A percentile compares a stretch with the other conserved stretches of the same genome.
Conservation (phyloP, 2,888 invertebrate genomes). For the Brachyptera putata region DNA sequence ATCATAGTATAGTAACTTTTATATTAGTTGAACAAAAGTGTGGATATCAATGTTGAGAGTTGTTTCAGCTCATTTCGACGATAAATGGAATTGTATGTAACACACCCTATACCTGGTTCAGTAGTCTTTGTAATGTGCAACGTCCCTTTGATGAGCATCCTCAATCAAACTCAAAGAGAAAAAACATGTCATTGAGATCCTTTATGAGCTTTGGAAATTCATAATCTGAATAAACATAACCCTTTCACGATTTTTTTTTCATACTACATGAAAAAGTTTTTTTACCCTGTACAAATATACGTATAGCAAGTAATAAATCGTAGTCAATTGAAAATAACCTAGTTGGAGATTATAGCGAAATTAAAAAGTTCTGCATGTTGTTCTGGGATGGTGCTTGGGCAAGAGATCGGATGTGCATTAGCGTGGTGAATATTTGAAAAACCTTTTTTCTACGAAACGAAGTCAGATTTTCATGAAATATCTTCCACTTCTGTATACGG, state of each 20-base stretch:
- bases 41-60: no score
- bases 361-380: conserved; percentile 17
- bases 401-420: conserved; percentile 22
- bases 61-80: no score
- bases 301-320: conserved; percentile 10
- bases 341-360: conserved; percentile 22
- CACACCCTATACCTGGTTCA: not conserved
- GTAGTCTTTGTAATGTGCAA: not conserved
- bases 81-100: no score
- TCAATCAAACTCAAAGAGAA: not conserved
- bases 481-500: not conserved
- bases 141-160: not conserved
- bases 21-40: no score
- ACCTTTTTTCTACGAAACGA: not conserved
- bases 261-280: conserved; percentile 5
- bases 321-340: conserved; percentile 24
- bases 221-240: conserved; percentile 17
- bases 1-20: no score
- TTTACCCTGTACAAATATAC: not conserved
- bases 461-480: conserved; percentile 12
- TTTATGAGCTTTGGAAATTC: conserved; percentile 19
- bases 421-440: conserved; percentile 24
- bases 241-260: not conserved
- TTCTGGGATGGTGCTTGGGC: not conserved
- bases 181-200: not conserved